Base-by-base conservation (phyloP, 2,888 invertebrate species). In the Dastarcus helophoroides region DNA sequence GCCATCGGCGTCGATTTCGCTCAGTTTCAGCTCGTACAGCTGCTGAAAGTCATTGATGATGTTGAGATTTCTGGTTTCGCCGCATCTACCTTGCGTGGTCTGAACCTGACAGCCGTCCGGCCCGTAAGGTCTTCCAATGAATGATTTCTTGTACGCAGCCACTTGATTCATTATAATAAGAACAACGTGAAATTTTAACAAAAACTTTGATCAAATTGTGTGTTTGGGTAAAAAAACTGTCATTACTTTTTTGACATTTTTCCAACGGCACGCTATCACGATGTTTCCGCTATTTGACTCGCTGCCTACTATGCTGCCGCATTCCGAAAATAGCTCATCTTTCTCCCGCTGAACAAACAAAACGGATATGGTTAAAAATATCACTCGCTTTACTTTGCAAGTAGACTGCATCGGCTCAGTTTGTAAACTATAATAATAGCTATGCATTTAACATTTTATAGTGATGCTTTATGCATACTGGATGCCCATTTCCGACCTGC, bases 21-120 rank as follows among this genome's bases (percentile, higher is more conserved):
- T 60, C 55, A 81, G 62, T 36, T 73, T 68, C 21, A 67, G 62
- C 41, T 76, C 70, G 48, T 78, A 81, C 1, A 74, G 61, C 31
- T 60, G 56, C 48, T 73, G 75, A 39, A 81, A 71, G 34, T 78
- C 68, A 26, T 63, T 58, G 29, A 76, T 62, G 40, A 77, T 68
- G 25, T 52, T 60, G 31, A 73, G 60, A 13, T 65, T 57, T 28
- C 52, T 47, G 15, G 52, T 48, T 44, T 60, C 60, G 10, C 54
- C 54, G 39, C 58, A 59, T 35, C 47, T 43, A 21, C 41, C 36
- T 14, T 31, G 26, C 8, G 46, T 45, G 9, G 46, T 34, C 10
- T 38, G 42, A 3, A 50, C 40, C 17, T 45, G 44, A 34, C 51
- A 51, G 10, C 47, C 46, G 33, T 38, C 40, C 3, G 40, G 36